phyloP scores from a whole-genome alignment of 2,113 vertebrate species.

The Mesoclemmys tuberculata region DNA sequence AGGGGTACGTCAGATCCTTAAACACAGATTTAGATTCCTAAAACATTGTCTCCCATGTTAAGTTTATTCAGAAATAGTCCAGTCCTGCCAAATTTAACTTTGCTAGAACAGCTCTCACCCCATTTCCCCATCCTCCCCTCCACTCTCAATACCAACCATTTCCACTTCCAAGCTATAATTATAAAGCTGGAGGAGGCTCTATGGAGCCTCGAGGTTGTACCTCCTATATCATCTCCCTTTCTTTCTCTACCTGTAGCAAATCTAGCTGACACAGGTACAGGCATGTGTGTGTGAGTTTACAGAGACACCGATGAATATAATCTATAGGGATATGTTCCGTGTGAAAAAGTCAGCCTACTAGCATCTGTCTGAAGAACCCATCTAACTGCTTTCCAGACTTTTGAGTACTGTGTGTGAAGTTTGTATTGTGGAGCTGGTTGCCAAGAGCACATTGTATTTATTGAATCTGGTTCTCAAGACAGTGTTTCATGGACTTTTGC shows the following conservation, averaged over 20 bases:
- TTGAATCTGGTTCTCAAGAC: neutral
- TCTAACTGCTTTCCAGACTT: neutral
- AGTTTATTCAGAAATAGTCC: neutral
- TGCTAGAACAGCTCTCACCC: neutral
- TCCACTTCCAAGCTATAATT: neutral
- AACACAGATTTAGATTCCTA: too few relatives aligned
- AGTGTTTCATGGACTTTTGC: neutral
- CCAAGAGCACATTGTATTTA: neutral
- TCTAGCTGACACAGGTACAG: rapidly evolving
- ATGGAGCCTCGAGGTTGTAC: neutral
- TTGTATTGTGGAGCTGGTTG: neutral
- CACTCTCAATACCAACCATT: rapidly evolving
- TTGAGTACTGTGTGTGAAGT: neutral
- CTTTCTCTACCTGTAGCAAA: rapidly evolving
- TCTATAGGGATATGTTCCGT: neutral
- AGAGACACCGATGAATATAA: rapidly evolving
- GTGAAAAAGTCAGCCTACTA: neutral
- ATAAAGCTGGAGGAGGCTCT: neutral
- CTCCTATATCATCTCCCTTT: neutral
- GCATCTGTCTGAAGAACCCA: neutral
- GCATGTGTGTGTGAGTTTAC: rapidly evolving
- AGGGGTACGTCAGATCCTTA: neutral
- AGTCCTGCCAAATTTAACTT: neutral
- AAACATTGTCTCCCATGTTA: neutral
- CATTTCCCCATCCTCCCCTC: neutral